Evolutionary conservation across 2,797 vertebrate species (phyloP).

Genomic region (Prionace glauca): DNA sequence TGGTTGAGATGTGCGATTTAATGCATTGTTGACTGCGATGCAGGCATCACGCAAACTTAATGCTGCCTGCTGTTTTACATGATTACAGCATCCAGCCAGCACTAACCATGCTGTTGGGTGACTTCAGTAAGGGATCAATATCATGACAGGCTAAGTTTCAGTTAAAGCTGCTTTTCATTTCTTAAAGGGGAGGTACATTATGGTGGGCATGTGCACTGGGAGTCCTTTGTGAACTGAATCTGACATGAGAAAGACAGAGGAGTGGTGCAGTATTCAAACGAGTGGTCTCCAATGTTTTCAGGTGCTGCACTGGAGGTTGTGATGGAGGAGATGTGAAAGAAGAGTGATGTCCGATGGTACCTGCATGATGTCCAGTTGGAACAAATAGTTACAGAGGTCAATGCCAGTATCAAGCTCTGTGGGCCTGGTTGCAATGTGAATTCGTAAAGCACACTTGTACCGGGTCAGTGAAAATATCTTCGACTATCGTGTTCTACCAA

Average conservation of each 20-base stretch:
- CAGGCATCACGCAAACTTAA: background rate
- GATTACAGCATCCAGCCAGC: background rate
- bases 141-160: background rate
- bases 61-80: background rate
- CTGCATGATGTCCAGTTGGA: background rate
- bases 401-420: background rate
- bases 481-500: no score
- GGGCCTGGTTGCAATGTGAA: background rate
- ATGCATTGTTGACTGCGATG: background rate
- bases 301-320: background rate
- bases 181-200: background rate
- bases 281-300: background rate
- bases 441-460: background rate
- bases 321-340: background rate
- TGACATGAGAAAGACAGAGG: background rate
- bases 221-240: background rate
- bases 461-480: background rate
- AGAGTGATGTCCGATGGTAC: background rate
- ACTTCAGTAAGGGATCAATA: background rate
- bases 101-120: background rate
- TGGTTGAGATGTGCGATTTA: background rate
- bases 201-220: background rate
- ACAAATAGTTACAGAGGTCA: background rate
- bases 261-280: no score
- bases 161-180: background rate